Evolutionary conservation across 2,113 vertebrate species (phyloP).

Genomic region (Neolamprologus tretocephalus): DNA sequence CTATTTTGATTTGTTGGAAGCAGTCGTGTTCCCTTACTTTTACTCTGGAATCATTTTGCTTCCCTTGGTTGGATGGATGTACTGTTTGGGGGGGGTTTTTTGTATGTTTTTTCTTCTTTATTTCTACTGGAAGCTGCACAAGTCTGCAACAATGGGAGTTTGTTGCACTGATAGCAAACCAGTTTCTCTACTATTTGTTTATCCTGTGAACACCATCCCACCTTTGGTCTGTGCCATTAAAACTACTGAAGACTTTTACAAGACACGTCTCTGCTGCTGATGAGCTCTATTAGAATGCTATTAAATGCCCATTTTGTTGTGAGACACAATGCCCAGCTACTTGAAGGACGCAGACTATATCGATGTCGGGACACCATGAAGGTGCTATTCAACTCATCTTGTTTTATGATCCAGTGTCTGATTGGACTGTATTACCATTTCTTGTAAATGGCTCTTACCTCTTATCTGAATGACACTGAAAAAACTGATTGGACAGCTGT

Average conservation of each 20-base stretch:
- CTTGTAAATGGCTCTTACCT: neutral
- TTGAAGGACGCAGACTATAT: neutral
- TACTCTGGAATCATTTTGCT: neutral
- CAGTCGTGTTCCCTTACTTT: neutral
- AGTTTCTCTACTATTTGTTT: neutral
- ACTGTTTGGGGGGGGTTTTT: fast-evolving
- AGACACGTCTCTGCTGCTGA: neutral
- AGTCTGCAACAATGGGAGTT: neutral
- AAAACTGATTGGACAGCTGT: neutral
- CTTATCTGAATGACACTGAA: neutral
- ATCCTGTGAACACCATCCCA: neutral
- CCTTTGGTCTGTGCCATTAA: neutral
- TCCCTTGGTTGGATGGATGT: neutral
- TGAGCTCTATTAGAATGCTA: neutral
- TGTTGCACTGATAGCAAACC: neutral
- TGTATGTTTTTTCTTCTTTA: neutral
- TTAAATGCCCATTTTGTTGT: neutral
- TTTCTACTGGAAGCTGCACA: neutral
- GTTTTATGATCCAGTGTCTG: neutral
- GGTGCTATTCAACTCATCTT: neutral
- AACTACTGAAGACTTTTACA: neutral
- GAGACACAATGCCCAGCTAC: neutral
- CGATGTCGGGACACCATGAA: neutral
- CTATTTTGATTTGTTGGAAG: neutral
- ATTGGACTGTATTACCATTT: neutral